Conservation (phyloP, 2,113 vertebrate genomes). For the Emydocephalus ijimae region DNA sequence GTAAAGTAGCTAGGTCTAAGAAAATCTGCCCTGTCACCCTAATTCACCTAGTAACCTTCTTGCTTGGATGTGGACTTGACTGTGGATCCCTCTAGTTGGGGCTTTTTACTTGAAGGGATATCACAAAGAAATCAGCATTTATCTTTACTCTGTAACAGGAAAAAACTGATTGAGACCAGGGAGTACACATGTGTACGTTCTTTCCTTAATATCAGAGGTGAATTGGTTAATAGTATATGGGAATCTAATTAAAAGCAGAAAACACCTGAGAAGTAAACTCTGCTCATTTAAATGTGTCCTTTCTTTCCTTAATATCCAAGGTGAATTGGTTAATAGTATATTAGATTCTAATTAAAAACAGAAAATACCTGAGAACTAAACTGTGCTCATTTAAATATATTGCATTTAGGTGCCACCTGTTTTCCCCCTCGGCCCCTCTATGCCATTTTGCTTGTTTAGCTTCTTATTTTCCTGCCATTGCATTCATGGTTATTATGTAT, state of each 20-base stretch:
- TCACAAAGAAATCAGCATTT: neutral
- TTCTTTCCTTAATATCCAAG: neutral
- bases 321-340: neutral
- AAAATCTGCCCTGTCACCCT: neutral
- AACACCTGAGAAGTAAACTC: slow-evolving; percentile 56
- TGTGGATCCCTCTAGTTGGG: neutral
- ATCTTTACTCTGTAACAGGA: neutral
- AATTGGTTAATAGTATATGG: neutral
- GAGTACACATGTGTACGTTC: neutral
- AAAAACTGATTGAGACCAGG: neutral
- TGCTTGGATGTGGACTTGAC: neutral
- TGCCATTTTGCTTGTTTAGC: slow-evolving; percentile 67
- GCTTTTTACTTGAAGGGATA: neutral
- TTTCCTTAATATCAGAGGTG: neutral
- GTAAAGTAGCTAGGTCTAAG: neutral
- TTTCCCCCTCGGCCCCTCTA: slow-evolving; percentile 61
- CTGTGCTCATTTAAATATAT: slow-evolving; percentile 46
- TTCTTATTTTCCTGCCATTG: slow-evolving; percentile 67
- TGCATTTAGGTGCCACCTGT: slow-evolving; percentile 58
- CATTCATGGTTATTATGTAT: slow-evolving; percentile 79
- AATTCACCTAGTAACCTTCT: neutral
- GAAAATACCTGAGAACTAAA: slow-evolving; percentile 58
- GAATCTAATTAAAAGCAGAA: slow-evolving; percentile 38
- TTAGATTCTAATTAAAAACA: slow-evolving; percentile 20
- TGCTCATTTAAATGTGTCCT: slow-evolving; percentile 40